phyloP scores from a whole-genome alignment of 2,888 invertebrate genomes.

The Petrophora chlorosata region DNA sequence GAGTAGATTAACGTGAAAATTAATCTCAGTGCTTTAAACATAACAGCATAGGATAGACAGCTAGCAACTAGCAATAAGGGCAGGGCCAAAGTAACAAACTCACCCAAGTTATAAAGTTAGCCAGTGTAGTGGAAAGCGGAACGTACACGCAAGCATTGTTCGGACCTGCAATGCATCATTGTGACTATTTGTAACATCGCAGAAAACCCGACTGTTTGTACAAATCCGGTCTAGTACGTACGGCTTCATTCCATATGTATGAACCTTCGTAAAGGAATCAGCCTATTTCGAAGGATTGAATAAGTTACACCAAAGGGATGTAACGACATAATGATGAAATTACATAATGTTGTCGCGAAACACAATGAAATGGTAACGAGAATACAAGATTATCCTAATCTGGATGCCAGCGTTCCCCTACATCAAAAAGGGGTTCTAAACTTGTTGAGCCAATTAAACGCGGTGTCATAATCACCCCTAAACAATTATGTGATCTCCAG shows the following conservation, averaged over 20 bases:
- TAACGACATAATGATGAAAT: conserved; percentile 20
- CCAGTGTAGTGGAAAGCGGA: conserved; percentile 42
- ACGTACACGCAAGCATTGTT: conserved; percentile 57
- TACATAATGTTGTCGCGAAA: conserved; percentile 36
- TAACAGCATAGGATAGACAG: too few relatives aligned
- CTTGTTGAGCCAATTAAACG: conserved; percentile 77
- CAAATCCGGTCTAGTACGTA: conserved; percentile 30
- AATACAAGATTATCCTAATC: conserved; percentile 47
- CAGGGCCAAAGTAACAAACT: conserved; percentile 17
- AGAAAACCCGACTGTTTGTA: conserved; percentile 23
- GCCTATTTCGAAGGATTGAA: conserved; percentile 8
- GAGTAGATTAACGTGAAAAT: conserved; percentile 13
- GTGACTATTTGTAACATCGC: conserved; percentile 39
- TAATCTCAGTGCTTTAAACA: too few relatives aligned
- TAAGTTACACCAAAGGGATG: conserved; percentile 4
- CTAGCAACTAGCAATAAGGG: too few relatives aligned
- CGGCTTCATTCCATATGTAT: conserved; percentile 16
- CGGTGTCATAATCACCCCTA: conserved; percentile 68
- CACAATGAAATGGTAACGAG: conserved; percentile 41
- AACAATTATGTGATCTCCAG: conserved; percentile 72
- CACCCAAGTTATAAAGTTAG: conserved; percentile 28
- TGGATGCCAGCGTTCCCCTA: conserved; percentile 47
- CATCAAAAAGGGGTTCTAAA: conserved; percentile 60
- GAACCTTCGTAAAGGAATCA: conserved; percentile 6
- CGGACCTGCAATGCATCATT: conserved; percentile 70